phyloP scores from a whole-genome alignment of 2,888 invertebrate species.

The Drosophila glabriapex region DNA sequence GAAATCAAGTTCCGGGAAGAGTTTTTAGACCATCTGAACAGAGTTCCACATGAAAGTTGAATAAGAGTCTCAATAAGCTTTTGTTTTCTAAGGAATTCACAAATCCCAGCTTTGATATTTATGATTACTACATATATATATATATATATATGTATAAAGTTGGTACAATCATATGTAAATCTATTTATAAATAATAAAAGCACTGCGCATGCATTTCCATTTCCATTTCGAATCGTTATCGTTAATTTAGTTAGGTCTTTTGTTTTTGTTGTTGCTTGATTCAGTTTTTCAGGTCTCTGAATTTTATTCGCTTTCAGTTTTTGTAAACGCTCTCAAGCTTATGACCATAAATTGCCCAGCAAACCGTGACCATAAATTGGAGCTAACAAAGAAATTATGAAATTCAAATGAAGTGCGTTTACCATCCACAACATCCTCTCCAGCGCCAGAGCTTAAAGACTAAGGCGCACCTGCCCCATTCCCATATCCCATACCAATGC shows the following conservation, averaged over 20 bases:
- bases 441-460: conserved; percentile 18
- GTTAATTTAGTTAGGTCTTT: conserved; percentile 73
- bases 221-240: conserved; percentile 76
- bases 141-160: conserved; percentile 10
- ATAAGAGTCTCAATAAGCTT: conserved; percentile 33
- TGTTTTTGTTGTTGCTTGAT: conserved; percentile 39
- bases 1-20: not conserved
- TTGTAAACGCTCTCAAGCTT: conserved; percentile 70
- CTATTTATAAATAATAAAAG: conserved; percentile 41
- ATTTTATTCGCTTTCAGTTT: conserved; percentile 60
- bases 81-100: not conserved
- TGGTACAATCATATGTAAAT: conserved; percentile 47
- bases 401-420: conserved; percentile 82
- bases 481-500: conserved; percentile 13
- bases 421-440: conserved; percentile 16
- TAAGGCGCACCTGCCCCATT: conserved; percentile 62
- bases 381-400: conserved; percentile 82
- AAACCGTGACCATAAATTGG: conserved; percentile 81
- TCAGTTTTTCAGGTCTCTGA: conserved; percentile 29
- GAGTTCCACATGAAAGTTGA: not conserved
- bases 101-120: conserved; percentile 14
- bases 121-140: conserved; percentile 17
- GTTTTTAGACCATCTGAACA: not conserved
- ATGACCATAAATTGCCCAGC: conserved; percentile 79
- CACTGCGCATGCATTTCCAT: conserved; percentile 47